Percentiles rank a stretch among this genome's conserved stretches.
Evolutionary conservation across 1,140 invertebrate genomes (phyloP).

Genomic region (Bombus superbus): DNA sequence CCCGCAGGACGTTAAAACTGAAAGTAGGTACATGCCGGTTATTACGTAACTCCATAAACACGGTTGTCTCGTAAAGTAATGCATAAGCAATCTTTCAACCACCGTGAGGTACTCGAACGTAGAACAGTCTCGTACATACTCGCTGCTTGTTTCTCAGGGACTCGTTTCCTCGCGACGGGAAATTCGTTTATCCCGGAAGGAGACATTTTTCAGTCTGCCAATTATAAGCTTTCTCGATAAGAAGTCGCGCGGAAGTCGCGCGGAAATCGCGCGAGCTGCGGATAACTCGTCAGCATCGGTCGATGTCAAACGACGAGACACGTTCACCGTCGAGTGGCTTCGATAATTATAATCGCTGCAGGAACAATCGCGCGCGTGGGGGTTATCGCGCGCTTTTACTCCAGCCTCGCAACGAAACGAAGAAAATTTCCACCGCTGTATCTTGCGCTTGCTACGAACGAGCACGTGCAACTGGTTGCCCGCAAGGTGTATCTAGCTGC

Average conservation of each 20-base stretch:
- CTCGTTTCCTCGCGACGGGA: background rate
- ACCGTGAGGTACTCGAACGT: background rate
- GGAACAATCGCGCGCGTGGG: slow-evolving; percentile 4
- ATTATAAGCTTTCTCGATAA: background rate
- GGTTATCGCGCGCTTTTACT: background rate
- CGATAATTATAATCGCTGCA: background rate
- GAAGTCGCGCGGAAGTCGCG: no score
- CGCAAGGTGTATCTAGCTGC: background rate
- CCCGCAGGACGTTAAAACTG: slow-evolving; percentile 3
- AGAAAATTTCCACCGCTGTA: background rate
- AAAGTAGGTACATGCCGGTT: background rate
- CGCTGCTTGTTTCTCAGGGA: no score
- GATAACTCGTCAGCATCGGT: slow-evolving; percentile 2
- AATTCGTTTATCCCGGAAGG: background rate
- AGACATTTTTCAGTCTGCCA: background rate
- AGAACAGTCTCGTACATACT: background rate
- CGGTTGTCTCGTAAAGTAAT: background rate
- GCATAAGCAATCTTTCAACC: background rate
- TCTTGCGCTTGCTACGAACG: background rate
- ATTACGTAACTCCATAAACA: background rate
- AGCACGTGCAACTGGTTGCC: slow-evolving; percentile 41
- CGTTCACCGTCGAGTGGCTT: background rate
- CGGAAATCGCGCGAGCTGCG: no score
- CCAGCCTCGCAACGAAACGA: background rate
- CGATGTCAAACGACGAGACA: slow-evolving; percentile 4